These are phyloP conservation scores for Dicerorhinus sumatrensis DNA, from an alignment of 2,113 vertebrate genomes.

Conservation along the genomic window DNA sequence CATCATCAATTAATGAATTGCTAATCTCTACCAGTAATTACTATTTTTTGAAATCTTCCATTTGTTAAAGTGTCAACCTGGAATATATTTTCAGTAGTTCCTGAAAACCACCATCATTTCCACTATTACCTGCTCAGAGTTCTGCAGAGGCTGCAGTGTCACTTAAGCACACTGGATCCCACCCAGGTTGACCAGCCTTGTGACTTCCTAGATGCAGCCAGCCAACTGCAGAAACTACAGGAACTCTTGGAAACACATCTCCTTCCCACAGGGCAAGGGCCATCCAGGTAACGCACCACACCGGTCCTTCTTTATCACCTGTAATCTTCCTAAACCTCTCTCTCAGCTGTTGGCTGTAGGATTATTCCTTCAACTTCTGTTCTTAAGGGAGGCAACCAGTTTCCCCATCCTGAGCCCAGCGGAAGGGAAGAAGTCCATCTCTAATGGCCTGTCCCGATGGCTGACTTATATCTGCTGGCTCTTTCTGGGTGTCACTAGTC, in stretches of 20 bases:
- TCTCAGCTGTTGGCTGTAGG: not conserved
- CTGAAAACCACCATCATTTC: conserved; percentile 40
- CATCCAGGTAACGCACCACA: not conserved
- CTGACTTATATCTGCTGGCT: conserved; percentile 73
- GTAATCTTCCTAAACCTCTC: not conserved
- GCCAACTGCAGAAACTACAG: conserved; percentile 53
- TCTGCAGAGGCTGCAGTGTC: conserved; percentile 44
- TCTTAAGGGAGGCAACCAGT: conserved; percentile 61
- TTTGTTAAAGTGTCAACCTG: not conserved
- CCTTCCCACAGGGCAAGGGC: not conserved
- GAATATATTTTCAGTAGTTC: conserved; percentile 35
- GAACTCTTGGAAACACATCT: not conserved
- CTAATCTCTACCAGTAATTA: not conserved
- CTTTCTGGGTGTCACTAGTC: conserved; percentile 61
- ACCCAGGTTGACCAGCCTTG: not conserved
- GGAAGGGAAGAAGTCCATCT: not conserved
- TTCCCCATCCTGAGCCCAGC: conserved; percentile 55
- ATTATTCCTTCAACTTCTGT: not conserved
- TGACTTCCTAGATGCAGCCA: conserved; percentile 31
- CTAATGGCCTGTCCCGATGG: not conserved
- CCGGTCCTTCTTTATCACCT: not conserved
- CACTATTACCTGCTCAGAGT: conserved; percentile 64
- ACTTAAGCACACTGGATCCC: not conserved
- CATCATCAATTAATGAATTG: not conserved
- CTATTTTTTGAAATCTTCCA: not conserved